Percentiles rank a stretch among this genome's conserved stretches.
These are phyloP conservation scores for Oncopodura yosiiana DNA, from an alignment of 1,140 invertebrate species.

Conservation along the genomic window DNA sequence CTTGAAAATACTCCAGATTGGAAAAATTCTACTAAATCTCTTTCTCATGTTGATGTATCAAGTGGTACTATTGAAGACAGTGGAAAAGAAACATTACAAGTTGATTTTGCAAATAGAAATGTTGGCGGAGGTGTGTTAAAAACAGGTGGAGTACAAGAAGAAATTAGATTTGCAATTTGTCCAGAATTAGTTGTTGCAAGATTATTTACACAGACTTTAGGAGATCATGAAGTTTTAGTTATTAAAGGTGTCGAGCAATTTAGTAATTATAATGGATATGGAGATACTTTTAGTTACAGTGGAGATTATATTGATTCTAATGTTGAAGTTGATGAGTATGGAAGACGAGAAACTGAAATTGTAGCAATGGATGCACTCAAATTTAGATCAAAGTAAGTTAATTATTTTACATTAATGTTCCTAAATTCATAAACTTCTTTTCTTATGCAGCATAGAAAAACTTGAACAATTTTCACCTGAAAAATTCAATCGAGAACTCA, in stretches of 20 bases:
- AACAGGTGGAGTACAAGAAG: slow-evolving; percentile 86
- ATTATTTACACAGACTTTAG: slow-evolving; percentile 74
- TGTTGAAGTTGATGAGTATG: no score
- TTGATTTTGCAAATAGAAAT: slow-evolving; percentile 9
- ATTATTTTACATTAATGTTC: slow-evolving; percentile 1
- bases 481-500: slow-evolving; percentile 64
- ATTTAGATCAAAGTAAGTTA: slow-evolving; percentile 43
- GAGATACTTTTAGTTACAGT: slow-evolving; percentile 63
- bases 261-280: slow-evolving; percentile 77
- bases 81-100: slow-evolving; percentile 67
- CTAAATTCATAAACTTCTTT: not conserved
- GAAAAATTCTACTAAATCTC: not conserved
- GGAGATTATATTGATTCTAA: slow-evolving; percentile 56
- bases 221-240: slow-evolving; percentile 69
- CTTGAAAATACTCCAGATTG: not conserved
- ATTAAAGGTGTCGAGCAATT: slow-evolving; percentile 73
- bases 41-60: no score
- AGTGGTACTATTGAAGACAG: slow-evolving; percentile 66
- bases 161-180: slow-evolving; percentile 90
- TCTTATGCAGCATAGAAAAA: not conserved
- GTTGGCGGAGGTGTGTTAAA: slow-evolving; percentile 70
- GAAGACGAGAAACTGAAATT: slow-evolving; percentile 59
- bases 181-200: slow-evolving; percentile 82
- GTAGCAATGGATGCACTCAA: slow-evolving; percentile 81
- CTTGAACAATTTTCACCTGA: slow-evolving; percentile 49